These are phyloP conservation scores for Picathartes gymnocephalus DNA, from an alignment of 2,113 vertebrate species.

Conservation along the genomic window DNA sequence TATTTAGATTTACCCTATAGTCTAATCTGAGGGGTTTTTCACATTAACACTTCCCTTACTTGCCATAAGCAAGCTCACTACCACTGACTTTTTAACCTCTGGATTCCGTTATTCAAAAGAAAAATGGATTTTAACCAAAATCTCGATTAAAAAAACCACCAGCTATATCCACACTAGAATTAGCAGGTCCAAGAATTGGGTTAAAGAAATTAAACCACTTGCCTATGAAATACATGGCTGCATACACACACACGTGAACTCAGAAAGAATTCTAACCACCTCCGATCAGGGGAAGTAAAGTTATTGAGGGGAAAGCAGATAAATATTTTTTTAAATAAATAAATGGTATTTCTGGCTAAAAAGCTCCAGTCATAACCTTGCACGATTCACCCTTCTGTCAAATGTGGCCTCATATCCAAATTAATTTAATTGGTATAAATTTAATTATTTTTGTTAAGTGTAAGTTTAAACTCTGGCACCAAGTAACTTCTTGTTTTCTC, in stretches of 20 bases:
- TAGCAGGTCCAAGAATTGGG: neutral
- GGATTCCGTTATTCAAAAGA: neutral
- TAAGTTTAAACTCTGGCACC: neutral
- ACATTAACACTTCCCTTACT: constrained; percentile 16
- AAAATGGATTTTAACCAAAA: neutral
- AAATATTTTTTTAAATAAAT: neutral
- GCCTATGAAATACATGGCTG: neutral
- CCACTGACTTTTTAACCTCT: neutral
- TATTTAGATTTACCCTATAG: constrained; percentile 29
- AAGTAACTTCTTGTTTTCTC: neutral
- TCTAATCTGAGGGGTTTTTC: neutral
- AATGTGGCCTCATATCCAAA: neutral
- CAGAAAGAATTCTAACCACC: neutral
- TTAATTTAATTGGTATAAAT: neutral
- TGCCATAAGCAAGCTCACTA: neutral
- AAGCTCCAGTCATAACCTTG: neutral
- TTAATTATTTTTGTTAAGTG: neutral
- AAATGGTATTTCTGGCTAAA: neutral
- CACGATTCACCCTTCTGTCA: neutral
- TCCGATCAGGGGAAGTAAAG: neutral
- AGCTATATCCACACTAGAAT: neutral
- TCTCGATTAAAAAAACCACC: neutral
- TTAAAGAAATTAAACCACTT: neutral
- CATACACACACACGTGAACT: fast-evolving
- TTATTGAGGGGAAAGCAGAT: neutral